A percentile compares a stretch with the other conserved stretches of the same genome.
Evolutionary conservation across 1,140 invertebrate species (phyloP).

Genomic region (Fopius arisanus): DNA sequence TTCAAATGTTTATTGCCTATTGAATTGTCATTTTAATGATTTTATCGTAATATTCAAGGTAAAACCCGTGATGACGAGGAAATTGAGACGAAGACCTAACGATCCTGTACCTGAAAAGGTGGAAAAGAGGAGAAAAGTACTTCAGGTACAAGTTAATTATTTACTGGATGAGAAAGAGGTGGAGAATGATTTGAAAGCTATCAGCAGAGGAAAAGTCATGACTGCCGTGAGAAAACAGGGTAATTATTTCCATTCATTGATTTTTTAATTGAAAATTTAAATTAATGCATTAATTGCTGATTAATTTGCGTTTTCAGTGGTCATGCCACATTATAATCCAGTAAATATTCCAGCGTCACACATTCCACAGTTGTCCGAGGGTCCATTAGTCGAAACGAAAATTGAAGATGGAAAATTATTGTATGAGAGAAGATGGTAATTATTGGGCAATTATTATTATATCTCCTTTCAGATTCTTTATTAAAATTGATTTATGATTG

Average conservation of each 20-base stretch:
- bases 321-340: conserved; percentile 61
- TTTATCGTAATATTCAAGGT: conserved; percentile 60
- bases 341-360: conserved; percentile 58
- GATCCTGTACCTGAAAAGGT: conserved; percentile 86
- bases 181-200: conserved; percentile 85
- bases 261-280: too few relatives aligned
- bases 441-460: too few relatives aligned
- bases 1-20: background rate
- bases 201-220: conserved; percentile 73
- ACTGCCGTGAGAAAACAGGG: conserved; percentile 65
- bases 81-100: conserved; percentile 89
- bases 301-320: conserved; percentile 49
- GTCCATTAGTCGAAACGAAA: conserved; percentile 75
- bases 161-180: conserved; percentile 89
- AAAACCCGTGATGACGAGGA: conserved; percentile 82
- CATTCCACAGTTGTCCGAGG: conserved; percentile 53
- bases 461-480: conserved; percentile 18
- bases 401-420: conserved; percentile 95
- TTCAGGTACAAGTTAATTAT: conserved; percentile 84
- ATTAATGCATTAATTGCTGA: conserved; percentile 21
- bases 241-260: too few relatives aligned
- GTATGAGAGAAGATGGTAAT: conserved; percentile 90
- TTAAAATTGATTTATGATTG: background rate
- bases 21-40: background rate
- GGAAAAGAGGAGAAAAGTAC: conserved; percentile 82